Percentiles rank a stretch among this genome's conserved stretches.
phyloP scores from a whole-genome alignment of 92 coral and sea anemone species.

The Montipora capitata region DNA sequence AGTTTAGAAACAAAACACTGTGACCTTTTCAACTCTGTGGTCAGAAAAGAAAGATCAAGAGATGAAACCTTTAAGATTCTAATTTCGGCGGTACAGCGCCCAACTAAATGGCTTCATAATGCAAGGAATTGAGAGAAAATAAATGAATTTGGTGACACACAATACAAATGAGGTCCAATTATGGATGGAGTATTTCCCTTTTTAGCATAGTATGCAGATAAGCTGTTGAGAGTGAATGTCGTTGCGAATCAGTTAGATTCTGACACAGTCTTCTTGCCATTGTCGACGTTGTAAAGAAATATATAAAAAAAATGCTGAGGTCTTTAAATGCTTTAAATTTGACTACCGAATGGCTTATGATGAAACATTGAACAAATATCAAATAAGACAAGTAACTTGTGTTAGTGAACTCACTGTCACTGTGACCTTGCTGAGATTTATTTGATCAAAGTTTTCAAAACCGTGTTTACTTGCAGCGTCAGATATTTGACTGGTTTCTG shows the following conservation, averaged over 20 bases:
- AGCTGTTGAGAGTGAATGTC: too few species aligned
- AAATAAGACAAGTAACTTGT: too few species aligned
- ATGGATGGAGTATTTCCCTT: neutral
- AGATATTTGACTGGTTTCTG: neutral
- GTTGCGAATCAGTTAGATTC: too few species aligned
- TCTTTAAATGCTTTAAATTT: too few species aligned
- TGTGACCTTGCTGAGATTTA: neutral
- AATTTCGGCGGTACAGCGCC: too few species aligned
- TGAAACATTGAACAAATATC: too few species aligned
- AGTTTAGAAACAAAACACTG: slow-evolving; percentile 4
- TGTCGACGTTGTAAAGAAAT: too few species aligned
- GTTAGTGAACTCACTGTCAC: too few species aligned
- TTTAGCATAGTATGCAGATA: neutral
- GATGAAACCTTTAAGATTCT: neutral
- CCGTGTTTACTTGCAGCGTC: too few species aligned
- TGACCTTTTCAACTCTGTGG: slow-evolving; percentile 15
- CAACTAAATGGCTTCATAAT: neutral
- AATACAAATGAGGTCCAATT: neutral
- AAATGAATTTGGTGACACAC: neutral
- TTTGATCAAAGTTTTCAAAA: neutral
- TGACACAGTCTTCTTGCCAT: too few species aligned
- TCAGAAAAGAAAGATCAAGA: neutral
- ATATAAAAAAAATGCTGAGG: too few species aligned
- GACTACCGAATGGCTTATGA: too few species aligned
- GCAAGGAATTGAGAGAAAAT: neutral